A percentile compares a stretch with the other conserved stretches of the same genome.
These are phyloP conservation scores for Panagrolaimus sp. DNA, from an alignment of 1,140 invertebrate genomes.

Conservation along the genomic window DNA sequence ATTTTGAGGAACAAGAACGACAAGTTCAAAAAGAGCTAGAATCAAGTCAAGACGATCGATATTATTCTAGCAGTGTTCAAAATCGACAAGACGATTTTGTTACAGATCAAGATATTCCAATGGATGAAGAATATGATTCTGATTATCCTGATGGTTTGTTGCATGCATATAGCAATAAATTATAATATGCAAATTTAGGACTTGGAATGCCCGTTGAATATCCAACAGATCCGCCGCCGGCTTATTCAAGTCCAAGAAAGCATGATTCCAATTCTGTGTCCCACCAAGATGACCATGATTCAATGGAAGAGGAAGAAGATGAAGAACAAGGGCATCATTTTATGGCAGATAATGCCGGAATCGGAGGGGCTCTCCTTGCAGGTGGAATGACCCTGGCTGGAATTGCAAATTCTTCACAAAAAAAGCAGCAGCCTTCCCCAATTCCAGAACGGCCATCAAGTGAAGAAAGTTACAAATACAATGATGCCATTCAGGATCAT, in stretches of 20 bases:
- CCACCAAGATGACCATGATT: background rate
- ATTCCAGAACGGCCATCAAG: background rate
- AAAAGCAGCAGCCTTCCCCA: background rate
- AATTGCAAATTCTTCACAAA: background rate
- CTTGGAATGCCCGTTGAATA: background rate
- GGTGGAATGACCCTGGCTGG: background rate
- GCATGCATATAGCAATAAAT: no score
- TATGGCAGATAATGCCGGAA: background rate
- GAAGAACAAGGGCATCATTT: no score
- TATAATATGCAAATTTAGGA: background rate
- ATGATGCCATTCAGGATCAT: conserved; percentile 2
- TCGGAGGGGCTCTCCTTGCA: background rate
- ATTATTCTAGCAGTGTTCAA: background rate
- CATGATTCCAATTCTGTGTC: background rate
- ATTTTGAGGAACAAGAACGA: conserved; percentile 8
- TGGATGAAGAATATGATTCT: background rate
- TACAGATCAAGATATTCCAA: background rate
- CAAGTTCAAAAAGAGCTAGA: background rate
- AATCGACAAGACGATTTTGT: background rate
- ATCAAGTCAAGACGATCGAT: background rate
- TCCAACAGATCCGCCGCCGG: background rate
- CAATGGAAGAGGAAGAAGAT: background rate
- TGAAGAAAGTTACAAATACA: background rate
- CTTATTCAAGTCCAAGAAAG: background rate
- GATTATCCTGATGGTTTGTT: conserved; percentile 14